Evolutionary conservation across 2,797 vertebrate species (phyloP).

Genomic region (Sylvilagus floridanus): DNA sequence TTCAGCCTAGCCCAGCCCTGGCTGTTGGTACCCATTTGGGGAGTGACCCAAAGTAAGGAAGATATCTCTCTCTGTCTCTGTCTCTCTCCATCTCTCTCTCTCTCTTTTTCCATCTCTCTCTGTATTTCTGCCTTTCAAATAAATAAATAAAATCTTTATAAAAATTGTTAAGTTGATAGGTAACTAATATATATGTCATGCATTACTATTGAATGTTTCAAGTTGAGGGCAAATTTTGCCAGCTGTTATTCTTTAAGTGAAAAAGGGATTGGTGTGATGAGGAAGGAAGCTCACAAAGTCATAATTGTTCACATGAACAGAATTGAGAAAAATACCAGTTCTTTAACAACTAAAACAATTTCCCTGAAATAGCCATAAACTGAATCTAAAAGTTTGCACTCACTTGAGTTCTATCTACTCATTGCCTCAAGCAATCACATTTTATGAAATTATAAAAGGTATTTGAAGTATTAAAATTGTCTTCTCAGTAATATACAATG

Average conservation of each 20-base stretch:
- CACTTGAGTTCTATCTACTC: conserved; percentile 31
- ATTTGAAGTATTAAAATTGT: conserved; percentile 9
- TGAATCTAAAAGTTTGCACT: neutral
- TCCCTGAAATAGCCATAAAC: conserved; percentile 33
- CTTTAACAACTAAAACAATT: neutral
- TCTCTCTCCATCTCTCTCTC: no score
- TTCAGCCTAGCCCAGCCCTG: no score
- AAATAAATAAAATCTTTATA: no score
- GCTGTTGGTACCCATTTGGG: no score
- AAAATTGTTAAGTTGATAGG: neutral
- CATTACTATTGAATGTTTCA: neutral
- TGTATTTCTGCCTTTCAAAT: no score
- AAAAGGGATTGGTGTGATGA: neutral
- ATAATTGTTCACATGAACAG: neutral
- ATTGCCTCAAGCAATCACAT: neutral
- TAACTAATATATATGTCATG: neutral
- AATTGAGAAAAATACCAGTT: conserved; percentile 3
- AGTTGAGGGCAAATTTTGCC: neutral
- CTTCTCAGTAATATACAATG: neutral
- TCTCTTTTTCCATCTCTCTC: no score
- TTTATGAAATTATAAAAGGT: conserved; percentile 12
- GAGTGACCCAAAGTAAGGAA: no score
- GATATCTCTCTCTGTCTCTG: no score
- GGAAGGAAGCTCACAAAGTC: neutral
- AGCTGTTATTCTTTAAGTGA: neutral